phyloP scores from a whole-genome alignment of 1,140 invertebrate genomes.

The Dufourea novaeangliae region DNA sequence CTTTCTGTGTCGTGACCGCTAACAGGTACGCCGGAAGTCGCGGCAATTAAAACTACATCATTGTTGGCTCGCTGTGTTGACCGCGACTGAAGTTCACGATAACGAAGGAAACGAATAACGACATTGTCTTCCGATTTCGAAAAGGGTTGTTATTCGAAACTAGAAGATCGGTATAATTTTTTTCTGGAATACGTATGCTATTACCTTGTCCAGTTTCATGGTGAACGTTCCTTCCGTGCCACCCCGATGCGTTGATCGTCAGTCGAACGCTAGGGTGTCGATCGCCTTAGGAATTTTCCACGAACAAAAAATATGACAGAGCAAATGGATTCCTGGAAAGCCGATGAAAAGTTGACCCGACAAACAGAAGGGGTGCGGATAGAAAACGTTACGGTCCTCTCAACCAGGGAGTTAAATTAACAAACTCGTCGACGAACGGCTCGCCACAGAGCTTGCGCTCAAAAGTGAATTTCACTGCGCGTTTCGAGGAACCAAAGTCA shows the following conservation, averaged over 20 bases:
- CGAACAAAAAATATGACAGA: neutral
- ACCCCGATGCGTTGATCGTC: too few relatives aligned
- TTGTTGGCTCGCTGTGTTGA: neutral
- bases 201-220: neutral
- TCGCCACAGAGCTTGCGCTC: too few relatives aligned
- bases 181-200: neutral
- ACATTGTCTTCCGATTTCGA: too few relatives aligned
- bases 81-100: neutral
- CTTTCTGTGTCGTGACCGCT: neutral
- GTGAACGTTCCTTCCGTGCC: neutral
- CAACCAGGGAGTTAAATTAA: too few relatives aligned
- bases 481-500: too few relatives aligned
- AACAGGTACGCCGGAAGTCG: neutral
- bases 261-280: neutral
- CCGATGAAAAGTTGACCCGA: constrained; percentile 5
- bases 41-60: constrained; percentile 4
- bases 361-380: neutral
- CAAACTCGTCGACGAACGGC: too few relatives aligned
- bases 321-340: neutral
- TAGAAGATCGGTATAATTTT: neutral
- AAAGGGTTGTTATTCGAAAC: too few relatives aligned
- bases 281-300: neutral
- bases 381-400: neutral
- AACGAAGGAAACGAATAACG: neutral
- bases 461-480: too few relatives aligned